Conservation (phyloP, 2,888 invertebrate species). For the Diarsia brunnea region DNA sequence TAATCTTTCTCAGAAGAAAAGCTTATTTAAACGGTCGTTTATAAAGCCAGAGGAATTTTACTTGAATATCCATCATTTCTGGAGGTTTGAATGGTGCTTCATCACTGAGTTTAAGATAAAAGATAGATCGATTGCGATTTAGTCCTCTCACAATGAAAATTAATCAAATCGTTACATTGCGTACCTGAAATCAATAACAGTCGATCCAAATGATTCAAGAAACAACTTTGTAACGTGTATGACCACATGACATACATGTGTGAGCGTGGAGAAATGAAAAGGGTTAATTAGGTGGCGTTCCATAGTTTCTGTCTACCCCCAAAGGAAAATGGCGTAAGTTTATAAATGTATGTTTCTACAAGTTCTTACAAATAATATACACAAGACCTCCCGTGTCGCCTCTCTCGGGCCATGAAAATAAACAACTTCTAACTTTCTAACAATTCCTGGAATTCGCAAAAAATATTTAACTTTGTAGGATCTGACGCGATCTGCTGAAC, state of each 20-base stretch:
- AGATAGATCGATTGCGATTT: constrained; percentile 9
- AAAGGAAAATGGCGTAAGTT: neutral
- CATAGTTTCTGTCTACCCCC: neutral
- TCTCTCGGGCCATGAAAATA: no score
- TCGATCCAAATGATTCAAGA: neutral
- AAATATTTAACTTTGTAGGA: no score
- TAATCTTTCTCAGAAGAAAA: constrained; percentile 45
- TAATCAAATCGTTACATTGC: neutral
- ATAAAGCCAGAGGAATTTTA: constrained; percentile 68
- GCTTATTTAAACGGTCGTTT: constrained; percentile 44
- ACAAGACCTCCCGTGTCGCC: no score
- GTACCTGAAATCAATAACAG: neutral
- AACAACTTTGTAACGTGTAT: neutral
- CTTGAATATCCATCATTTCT: constrained; percentile 76
- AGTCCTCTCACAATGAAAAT: neutral
- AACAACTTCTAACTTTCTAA: no score
- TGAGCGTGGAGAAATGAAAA: neutral
- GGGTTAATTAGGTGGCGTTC: neutral
- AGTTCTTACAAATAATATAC: no score
- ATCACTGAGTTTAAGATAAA: constrained; percentile 65
- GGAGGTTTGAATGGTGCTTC: constrained; percentile 72
- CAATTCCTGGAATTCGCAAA: no score
- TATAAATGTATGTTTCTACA: neutral
- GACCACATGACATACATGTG: neutral
- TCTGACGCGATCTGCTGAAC: no score